Evolutionary conservation across 2,888 invertebrate genomes (phyloP), one percentile per base, ranked within the genome.

Genomic region (Perithous albicinctus): DNA sequence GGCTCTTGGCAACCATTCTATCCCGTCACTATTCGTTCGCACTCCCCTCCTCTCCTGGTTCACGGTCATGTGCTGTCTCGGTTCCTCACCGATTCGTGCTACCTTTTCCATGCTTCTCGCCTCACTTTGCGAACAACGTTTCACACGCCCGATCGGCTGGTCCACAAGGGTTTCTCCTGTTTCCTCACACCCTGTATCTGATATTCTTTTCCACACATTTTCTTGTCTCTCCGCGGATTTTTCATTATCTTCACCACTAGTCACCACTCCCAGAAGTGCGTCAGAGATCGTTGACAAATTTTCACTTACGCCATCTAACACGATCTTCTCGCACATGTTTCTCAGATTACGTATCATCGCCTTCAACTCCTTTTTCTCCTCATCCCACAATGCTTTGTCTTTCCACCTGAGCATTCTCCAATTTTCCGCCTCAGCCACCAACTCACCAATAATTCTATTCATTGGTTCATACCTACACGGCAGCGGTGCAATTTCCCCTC

Each of bases 391-490:
- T 12, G n/a, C n/a, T 7, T 35, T 38, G 26, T 69, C 69, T 6
- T 8, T 35, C 38, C 12, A 38, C 6, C 54, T 54, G 12, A 23
- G 35, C 35, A 41, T 20, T 26, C 26, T 69, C 54, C 69, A 69
- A 10, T 23, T 3, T 41, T 69, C 69, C 51, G 54, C 41, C 23
- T 69, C 54, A 1, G 20, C 18, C 69, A 69, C 5, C 18, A 69
- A 23, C 26, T 54, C 54, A 6, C 32, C 6, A 2, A 54, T 54
- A 1, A 69, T 54, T 12, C 54, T 32, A 18, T 69, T 69, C 69
- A 69, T 69, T 7, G n/a, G 10, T 26, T 69, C 69, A 7, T 54
- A 69, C 12, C 69, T 54, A 26, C 51, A 69, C 41, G 54, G 69
- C 12, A 54, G 23, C 18, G 69, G 69, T 7, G 20, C 23, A 2